These are phyloP conservation scores for Polyergus mexicanus DNA, from an alignment of 1,140 invertebrate species.

Conservation along the genomic window DNA sequence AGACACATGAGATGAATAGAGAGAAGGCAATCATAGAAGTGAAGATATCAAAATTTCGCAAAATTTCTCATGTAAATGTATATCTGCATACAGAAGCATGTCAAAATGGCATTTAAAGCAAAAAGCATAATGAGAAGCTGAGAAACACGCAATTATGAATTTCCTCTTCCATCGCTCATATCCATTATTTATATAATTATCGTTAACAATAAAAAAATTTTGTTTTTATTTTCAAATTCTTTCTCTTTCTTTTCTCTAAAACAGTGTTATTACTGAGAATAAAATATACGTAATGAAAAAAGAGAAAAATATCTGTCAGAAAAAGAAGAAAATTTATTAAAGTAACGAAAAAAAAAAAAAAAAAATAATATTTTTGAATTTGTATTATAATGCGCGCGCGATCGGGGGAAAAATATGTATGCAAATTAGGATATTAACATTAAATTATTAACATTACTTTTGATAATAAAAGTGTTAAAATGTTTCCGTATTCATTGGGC, in stretches of 20 bases:
- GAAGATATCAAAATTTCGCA: neutral
- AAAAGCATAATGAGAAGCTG: no score
- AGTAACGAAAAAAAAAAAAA: neutral
- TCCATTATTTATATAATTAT: slow-evolving; percentile 2
- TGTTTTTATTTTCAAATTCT: neutral
- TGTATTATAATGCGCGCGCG: neutral
- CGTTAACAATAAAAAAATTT: neutral
- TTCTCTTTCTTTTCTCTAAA: neutral
- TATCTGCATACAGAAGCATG: neutral
- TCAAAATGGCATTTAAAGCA: neutral
- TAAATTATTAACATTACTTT: slow-evolving; percentile 43
- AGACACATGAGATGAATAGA: neutral
- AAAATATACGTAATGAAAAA: neutral
- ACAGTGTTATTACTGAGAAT: neutral
- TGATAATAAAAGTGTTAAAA: slow-evolving; percentile 70
- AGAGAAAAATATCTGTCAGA: neutral
- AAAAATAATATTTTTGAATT: no score
- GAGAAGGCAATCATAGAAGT: neutral
- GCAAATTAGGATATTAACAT: slow-evolving; percentile 64
- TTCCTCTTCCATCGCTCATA: neutral
- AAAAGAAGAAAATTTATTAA: neutral
- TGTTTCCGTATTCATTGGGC: slow-evolving; percentile 68
- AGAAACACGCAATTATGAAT: neutral
- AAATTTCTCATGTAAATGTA: neutral
- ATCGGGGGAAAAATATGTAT: neutral